Percentiles rank a stretch among this genome's conserved stretches.
phyloP scores from a whole-genome alignment of 1,140 invertebrate species.

The Formica selysi region DNA sequence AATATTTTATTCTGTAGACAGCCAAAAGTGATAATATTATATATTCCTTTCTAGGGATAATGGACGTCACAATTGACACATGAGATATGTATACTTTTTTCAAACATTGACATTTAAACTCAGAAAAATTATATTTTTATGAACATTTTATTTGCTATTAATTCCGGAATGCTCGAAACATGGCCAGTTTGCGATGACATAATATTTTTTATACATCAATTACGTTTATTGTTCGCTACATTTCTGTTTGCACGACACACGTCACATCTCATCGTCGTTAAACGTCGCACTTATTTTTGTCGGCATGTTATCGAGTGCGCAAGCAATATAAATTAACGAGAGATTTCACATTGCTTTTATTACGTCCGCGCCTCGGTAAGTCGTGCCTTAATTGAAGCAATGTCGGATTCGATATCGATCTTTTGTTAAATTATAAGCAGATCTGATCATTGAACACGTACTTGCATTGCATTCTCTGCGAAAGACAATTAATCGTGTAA shows the following conservation, averaged over 20 bases:
- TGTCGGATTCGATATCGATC: neutral
- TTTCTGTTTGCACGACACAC: conserved; percentile 15
- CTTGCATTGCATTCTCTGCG: neutral
- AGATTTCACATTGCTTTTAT: conserved; percentile 45
- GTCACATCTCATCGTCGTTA: conserved; percentile 46
- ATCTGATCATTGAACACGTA: neutral
- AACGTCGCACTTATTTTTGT: conserved; percentile 45
- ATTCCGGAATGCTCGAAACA: neutral
- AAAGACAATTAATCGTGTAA: conserved; percentile 5
- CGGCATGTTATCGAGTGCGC: neutral
- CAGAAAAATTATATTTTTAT: neutral
- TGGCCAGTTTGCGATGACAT: neutral
- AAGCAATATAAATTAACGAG: conserved; percentile 13
- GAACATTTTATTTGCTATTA: neutral
- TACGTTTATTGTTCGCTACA: conserved; percentile 22
- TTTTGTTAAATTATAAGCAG: conserved; percentile 23
- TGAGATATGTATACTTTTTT: neutral
- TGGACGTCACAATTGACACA: no score
- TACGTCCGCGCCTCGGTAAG: conserved; percentile 42
- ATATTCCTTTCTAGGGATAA: neutral
- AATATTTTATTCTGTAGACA: neutral
- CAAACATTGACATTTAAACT: conserved; percentile 1
- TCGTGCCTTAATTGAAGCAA: conserved; percentile 37
- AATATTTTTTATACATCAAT: conserved; percentile 11
- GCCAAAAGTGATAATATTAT: neutral